Conservation (phyloP, 2,113 vertebrate species). For the Psilopsiagon aurifrons region DNA sequence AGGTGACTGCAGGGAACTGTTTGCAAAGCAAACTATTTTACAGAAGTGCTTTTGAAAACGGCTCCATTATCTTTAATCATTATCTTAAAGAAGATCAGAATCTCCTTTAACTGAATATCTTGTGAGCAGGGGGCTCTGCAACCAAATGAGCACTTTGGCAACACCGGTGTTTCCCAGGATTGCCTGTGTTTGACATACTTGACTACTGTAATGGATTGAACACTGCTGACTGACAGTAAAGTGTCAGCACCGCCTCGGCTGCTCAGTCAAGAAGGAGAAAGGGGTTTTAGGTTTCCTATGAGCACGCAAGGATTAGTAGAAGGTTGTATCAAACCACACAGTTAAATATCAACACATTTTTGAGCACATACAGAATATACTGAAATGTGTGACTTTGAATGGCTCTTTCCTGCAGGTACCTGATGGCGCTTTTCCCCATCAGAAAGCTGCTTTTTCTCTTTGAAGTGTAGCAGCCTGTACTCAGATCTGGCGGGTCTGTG, state of each 20-base stretch:
- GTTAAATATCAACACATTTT: neutral
- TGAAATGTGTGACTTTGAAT: neutral
- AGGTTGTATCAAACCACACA: neutral
- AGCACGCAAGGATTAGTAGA: neutral
- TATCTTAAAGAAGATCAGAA: neutral
- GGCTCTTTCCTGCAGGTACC: conserved; percentile 58
- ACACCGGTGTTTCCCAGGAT: neutral
- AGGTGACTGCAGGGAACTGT: neutral
- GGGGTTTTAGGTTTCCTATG: neutral
- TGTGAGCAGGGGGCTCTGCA: neutral
- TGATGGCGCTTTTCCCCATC: conserved; percentile 69
- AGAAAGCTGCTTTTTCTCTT: conserved; percentile 63
- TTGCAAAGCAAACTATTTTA: neutral
- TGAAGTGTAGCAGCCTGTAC: conserved; percentile 53
- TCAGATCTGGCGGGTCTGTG: conserved; percentile 64
- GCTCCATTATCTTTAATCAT: neutral
- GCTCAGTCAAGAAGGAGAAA: neutral
- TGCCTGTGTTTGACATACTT: neutral
- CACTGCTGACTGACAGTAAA: neutral
- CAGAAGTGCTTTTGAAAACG: neutral
- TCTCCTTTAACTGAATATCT: neutral
- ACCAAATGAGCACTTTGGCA: neutral
- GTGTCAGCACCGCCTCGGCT: neutral
- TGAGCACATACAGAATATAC: neutral
- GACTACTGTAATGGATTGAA: neutral